Evolutionary conservation across 2,113 vertebrate species (phyloP), one percentile per base, ranked within the genome.

Genomic region (Hypanus sabinus): DNA sequence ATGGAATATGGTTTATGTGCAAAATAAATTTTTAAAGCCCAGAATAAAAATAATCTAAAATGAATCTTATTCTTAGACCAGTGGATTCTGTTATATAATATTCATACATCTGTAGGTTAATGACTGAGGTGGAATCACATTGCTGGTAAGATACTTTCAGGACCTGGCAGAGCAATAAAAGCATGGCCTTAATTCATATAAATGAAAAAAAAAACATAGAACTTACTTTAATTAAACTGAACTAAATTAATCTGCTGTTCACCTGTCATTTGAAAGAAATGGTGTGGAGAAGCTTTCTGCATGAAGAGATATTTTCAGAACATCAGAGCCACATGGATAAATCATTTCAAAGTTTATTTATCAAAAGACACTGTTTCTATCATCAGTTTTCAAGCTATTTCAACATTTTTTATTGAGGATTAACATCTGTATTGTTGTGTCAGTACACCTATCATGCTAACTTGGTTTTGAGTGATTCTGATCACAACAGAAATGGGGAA

Each of bases 1-100:
- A 95, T 96, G 95, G 96, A 96, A 95, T 95, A 94, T 94, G 94
- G 94, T 94, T 94, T 96, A 94, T 96, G 95, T 94, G 95, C 71
- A 90, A 60, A 94, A 94, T 94, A 71, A 94, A 94, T 95, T 96
- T 95, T 96, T 96, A 96, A 95, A 96, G 94, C 94, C 95, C 90
- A 95, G 94, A 94, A 95, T 94, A 94, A 80, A 94, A 33, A 94
- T 38, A 68, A 76, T 60, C 76, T 33, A 62, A 33, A 27, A 77
- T 94, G 93, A 94, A 77, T 18, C 55, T 79, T 79, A 79, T 55
- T n/a, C 27, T 65, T 94, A 55, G 33, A 92, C 14, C 33, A 70
- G 62, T 93, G 68, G 36, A 73, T 73, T 73, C 27, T 93, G 24
- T 73, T 36, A 22, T 75, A 73, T 30, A 93, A 73, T 93, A 38